These are phyloP conservation scores for Cheirogaleus major DNA, from an alignment of 2,797 vertebrate genomes.

Conservation along the genomic window DNA sequence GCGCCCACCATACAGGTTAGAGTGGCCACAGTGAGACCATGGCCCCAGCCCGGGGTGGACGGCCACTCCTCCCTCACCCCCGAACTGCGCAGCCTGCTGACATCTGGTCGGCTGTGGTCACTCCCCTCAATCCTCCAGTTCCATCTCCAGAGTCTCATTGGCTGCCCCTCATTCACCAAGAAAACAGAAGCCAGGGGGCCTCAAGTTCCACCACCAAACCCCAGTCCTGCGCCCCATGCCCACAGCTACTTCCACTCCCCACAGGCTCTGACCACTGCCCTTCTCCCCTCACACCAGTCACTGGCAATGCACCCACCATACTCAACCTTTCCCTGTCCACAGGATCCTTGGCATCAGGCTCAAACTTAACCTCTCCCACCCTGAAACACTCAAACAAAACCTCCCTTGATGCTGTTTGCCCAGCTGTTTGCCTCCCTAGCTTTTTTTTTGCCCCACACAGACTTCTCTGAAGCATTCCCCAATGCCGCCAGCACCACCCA, in stretches of 20 bases:
- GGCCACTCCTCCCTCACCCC: too few relatives aligned
- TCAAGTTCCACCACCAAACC: neutral
- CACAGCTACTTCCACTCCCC: neutral
- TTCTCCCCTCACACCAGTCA: neutral
- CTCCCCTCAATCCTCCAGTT: neutral
- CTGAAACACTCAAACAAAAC: neutral
- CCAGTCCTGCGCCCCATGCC: too few relatives aligned
- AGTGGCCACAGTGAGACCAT: accelerated
- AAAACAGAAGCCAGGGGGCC: neutral
- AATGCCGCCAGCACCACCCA: neutral
- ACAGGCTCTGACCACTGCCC: neutral
- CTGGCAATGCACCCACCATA: neutral
- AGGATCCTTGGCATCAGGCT: neutral
- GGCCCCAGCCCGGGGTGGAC: neutral
- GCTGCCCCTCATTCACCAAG: neutral
- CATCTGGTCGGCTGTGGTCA: neutral
- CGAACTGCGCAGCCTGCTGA: neutral
- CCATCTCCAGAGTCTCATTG: neutral
- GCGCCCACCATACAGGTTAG: neutral
- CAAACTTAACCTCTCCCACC: neutral
- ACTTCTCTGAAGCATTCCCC: neutral
- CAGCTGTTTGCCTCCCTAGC: neutral
- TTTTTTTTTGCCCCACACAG: neutral
- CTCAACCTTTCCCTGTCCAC: neutral
- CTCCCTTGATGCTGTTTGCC: neutral